These are phyloP conservation scores for Hermetia illucens DNA, from an alignment of 1,140 invertebrate genomes.

Conservation along the genomic window DNA sequence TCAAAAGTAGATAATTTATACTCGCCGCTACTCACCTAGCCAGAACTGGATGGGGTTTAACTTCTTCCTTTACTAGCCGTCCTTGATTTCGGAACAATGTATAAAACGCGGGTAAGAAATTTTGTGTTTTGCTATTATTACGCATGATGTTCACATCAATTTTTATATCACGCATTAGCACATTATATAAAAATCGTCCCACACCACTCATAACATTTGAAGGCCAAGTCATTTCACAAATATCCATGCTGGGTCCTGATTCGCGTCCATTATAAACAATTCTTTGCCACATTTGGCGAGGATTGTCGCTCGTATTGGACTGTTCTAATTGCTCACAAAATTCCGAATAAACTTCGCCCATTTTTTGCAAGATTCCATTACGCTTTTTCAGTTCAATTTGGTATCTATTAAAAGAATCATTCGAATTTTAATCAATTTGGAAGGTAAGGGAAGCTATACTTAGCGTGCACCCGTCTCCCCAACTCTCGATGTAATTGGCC, in stretches of 20 bases:
- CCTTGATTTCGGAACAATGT: conserved; percentile 58
- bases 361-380: conserved; percentile 51
- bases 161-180: conserved; percentile 75
- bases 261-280: conserved; percentile 37
- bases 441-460: conserved; percentile 4
- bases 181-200: conserved; percentile 76
- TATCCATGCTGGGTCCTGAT: conserved; percentile 43
- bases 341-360: conserved; percentile 45
- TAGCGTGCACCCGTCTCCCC: conserved; percentile 41
- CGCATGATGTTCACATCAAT: conserved; percentile 55
- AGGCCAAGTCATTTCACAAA: conserved; percentile 49
- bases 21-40: conserved; percentile 33
- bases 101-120: conserved; percentile 63
- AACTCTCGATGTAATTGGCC: conserved; percentile 47
- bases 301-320: conserved; percentile 37
- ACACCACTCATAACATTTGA: conserved; percentile 39
- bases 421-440: conserved; percentile 1
- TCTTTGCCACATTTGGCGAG: conserved; percentile 58
- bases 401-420: conserved; percentile 31
- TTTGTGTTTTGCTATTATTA: conserved; percentile 27
- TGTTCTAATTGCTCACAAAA: conserved; percentile 56
- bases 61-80: conserved; percentile 49
- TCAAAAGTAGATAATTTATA: no score
- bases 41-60: conserved; percentile 72
- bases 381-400: conserved; percentile 48